phyloP scores from a whole-genome alignment of 2,888 invertebrate genomes.

The Marasmarcha lunaedactyla region DNA sequence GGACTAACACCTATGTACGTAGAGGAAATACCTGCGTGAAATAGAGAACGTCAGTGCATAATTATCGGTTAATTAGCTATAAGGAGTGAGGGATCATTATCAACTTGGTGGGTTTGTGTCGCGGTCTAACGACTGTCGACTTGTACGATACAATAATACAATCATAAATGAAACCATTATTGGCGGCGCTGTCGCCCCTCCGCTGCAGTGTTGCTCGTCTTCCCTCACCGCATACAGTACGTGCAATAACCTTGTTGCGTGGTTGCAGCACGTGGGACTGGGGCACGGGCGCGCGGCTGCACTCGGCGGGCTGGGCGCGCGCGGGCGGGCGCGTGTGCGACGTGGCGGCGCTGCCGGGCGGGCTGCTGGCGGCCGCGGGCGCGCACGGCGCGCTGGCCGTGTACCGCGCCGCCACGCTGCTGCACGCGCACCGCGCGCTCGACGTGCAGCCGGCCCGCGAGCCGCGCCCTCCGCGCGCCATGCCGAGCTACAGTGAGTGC shows the following conservation, averaged over 20 bases:
- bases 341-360: constrained; percentile 29
- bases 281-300: constrained; percentile 79
- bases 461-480: constrained; percentile 54
- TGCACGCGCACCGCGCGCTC: constrained; percentile 86
- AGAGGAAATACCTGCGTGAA: too few species aligned
- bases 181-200: too few species aligned
- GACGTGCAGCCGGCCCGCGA: constrained; percentile 64
- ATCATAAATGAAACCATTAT: too few species aligned
- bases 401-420: constrained; percentile 81
- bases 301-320: constrained; percentile 70
- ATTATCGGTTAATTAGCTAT: too few species aligned
- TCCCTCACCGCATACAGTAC: constrained; percentile 2
- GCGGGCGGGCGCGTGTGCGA: constrained; percentile 69
- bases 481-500: constrained; percentile 50
- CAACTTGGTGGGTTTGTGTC: too few species aligned
- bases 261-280: constrained; percentile 81
- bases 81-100: too few species aligned
- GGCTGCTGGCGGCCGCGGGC: constrained; percentile 4
- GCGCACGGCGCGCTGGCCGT: constrained; percentile 67
- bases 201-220: not conserved
- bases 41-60: too few species aligned
- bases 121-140: too few species aligned
- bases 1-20: too few species aligned
- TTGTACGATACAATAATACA: too few species aligned
- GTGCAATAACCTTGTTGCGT: too few species aligned